phyloP scores from a whole-genome alignment of 2,113 vertebrate genomes.

The Cromileptes altivelis region DNA sequence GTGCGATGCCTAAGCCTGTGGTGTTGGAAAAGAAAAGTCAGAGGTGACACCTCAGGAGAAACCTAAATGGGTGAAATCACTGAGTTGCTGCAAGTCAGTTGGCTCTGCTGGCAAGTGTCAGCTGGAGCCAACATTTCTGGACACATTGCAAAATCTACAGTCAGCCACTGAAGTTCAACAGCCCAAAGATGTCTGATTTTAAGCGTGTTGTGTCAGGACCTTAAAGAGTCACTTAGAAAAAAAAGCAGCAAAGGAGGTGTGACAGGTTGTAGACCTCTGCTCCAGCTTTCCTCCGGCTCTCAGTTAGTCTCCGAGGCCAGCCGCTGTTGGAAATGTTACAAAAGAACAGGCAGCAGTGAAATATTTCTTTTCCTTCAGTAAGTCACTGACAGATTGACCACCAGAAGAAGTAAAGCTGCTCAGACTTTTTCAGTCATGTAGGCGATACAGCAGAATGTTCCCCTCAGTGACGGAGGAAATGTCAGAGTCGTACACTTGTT shows the following conservation, averaged over 20 bases:
- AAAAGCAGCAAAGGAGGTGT: neutral
- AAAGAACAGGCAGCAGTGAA: neutral
- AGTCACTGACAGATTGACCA: constrained; percentile 51
- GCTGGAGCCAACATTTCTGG: neutral
- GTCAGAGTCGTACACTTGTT: constrained; percentile 36
- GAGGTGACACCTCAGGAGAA: neutral
- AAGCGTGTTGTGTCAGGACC: neutral
- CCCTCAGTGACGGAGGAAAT: constrained; percentile 41
- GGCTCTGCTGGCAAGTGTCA: neutral
- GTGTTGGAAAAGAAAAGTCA: neutral
- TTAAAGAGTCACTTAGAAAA: neutral
- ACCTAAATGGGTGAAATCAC: neutral
- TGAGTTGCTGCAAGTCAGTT: neutral
- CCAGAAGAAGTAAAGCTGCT: constrained; percentile 25
- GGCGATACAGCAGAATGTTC: constrained; percentile 11
- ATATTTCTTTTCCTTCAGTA: constrained; percentile 14
- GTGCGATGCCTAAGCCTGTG: neutral
- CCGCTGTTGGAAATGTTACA: neutral
- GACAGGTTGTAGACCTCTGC: constrained; percentile 3
- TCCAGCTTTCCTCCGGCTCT: neutral
- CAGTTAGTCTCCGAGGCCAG: neutral
- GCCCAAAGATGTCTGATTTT: neutral
- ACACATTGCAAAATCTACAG: neutral
- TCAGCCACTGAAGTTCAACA: neutral
- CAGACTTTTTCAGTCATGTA: constrained; percentile 9